Evolutionary conservation across 2,888 invertebrate species (phyloP).

Genomic region (Andrena marginata): DNA sequence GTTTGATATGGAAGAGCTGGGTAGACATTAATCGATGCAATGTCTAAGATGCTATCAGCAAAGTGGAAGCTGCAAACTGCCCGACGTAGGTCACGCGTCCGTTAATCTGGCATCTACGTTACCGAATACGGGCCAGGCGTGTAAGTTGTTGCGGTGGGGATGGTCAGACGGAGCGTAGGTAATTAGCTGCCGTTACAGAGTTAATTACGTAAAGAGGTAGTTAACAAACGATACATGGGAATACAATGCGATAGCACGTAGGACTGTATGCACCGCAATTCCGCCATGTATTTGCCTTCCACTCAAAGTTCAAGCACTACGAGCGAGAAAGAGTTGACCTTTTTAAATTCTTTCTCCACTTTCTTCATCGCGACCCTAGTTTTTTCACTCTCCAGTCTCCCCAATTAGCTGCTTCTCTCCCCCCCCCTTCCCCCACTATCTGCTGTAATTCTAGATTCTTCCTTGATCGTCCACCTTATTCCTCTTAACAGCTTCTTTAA

Average conservation of each 20-base stretch:
- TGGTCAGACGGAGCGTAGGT: conserved; percentile 18
- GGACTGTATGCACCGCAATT: not conserved
- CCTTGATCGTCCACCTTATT: not conserved
- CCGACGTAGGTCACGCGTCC: not conserved
- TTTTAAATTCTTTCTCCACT: not conserved
- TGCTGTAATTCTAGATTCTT: not conserved
- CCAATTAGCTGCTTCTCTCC: conserved; percentile 19
- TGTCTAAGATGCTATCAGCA: not conserved
- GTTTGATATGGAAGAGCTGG: too few species aligned
- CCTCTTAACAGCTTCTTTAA: conserved; percentile 33
- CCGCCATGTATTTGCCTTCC: not conserved
- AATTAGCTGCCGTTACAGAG: conserved; percentile 31
- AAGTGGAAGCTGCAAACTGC: not conserved
- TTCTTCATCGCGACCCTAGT: not conserved
- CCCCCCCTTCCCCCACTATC: too few species aligned
- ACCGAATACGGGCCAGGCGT: not conserved
- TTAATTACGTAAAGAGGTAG: conserved; percentile 35
- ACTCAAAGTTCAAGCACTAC: not conserved
- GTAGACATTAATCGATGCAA: not conserved
- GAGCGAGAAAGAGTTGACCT: not conserved
- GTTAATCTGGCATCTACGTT: conserved; percentile 8
- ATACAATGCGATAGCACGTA: not conserved
- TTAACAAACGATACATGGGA: conserved; percentile 20
- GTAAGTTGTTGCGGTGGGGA: conserved; percentile 37
- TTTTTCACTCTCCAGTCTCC: conserved; percentile 1